Conservation (phyloP, 2,797 vertebrate genomes). For the Erethizon dorsatum region DNA sequence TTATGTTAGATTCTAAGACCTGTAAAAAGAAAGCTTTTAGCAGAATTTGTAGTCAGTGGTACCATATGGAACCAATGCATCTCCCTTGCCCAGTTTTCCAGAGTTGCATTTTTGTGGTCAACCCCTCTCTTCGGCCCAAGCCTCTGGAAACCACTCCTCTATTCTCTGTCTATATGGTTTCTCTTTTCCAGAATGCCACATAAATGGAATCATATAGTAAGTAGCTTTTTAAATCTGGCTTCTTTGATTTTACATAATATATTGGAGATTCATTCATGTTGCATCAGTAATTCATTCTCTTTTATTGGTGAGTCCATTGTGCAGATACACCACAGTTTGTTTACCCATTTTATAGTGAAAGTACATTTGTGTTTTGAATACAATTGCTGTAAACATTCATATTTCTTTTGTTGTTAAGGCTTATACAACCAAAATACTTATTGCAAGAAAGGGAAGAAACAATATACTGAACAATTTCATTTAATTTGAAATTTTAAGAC, state of each 20-base stretch:
- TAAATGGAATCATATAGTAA: background rate
- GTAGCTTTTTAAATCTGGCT: background rate
- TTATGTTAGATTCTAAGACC: background rate
- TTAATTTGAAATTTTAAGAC: conserved; percentile 16
- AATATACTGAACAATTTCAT: background rate
- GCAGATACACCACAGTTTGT: background rate
- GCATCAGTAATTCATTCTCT: background rate
- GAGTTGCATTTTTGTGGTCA: background rate
- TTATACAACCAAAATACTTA: background rate
- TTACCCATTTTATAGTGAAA: background rate
- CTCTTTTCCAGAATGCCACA: background rate
- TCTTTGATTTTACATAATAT: background rate
- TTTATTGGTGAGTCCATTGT: background rate
- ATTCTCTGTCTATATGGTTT: background rate
- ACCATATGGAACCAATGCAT: background rate
- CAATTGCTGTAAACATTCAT: background rate
- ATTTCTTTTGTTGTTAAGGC: background rate
- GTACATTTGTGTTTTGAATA: background rate
- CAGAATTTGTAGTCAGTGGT: background rate
- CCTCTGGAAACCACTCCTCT: background rate
- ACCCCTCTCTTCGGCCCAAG: background rate
- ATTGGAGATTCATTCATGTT: background rate
- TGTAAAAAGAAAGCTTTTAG: background rate
- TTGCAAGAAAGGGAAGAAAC: background rate
- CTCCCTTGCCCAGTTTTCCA: background rate